These are phyloP conservation scores for Pygocentrus nattereri DNA, from an alignment of 2,797 vertebrate species.

Conservation along the genomic window DNA sequence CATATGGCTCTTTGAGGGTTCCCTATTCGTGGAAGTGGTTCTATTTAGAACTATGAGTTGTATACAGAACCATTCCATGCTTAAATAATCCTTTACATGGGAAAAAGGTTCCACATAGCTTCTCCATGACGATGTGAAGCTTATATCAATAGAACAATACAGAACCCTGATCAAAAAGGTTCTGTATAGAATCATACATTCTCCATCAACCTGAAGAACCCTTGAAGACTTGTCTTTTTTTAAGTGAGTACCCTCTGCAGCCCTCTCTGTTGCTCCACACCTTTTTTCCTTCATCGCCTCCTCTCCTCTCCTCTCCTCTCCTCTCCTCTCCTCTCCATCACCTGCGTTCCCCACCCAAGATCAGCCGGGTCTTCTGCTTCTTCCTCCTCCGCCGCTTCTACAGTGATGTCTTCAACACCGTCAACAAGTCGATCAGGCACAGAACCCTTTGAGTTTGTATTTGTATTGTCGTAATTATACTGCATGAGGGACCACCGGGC, in stretches of 20 bases:
- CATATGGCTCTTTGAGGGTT: no score
- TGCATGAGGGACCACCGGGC: constrained; percentile 28
- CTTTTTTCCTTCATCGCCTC: background rate
- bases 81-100: no score
- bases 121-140: no score
- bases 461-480: constrained; percentile 22
- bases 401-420: constrained; percentile 16
- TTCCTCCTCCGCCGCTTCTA: background rate
- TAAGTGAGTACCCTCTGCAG: constrained; percentile 5
- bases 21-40: no score
- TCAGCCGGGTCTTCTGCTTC: background rate
- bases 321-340: constrained; percentile 13
- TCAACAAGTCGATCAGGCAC: constrained; percentile 1
- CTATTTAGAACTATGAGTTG: no score
- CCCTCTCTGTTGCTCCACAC: constrained; percentile 3
- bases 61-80: no score
- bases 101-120: no score
- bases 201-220: no score
- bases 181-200: no score
- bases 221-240: no score
- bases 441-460: constrained; percentile 1
- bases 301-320: constrained; percentile 13
- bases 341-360: background rate
- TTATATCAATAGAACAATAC: no score
- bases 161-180: no score